Percentiles rank a stretch among this genome's conserved stretches.
Evolutionary conservation across 2,797 vertebrate species (phyloP).

Genomic region (Cyprinodon diabolis): DNA sequence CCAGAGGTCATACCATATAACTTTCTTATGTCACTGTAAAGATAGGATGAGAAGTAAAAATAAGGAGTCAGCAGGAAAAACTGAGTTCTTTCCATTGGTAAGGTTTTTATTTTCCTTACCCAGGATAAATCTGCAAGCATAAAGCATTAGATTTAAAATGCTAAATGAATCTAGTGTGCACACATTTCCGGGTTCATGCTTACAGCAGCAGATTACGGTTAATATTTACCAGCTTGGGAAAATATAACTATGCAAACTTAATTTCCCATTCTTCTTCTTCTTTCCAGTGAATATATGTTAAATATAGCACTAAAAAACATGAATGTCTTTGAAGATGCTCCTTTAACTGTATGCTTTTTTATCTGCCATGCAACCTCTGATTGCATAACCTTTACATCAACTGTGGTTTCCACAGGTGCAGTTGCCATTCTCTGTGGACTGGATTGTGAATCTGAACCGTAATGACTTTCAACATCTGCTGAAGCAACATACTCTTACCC

Average conservation of each 20-base stretch:
- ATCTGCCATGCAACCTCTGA: not conserved
- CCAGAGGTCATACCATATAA: constrained; percentile 26
- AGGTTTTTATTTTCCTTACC: constrained; percentile 23
- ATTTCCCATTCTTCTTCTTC: not conserved
- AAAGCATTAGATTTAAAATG: constrained; percentile 4
- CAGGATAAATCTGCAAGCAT: constrained; percentile 19
- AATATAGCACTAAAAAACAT: not conserved
- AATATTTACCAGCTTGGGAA: constrained; percentile 50
- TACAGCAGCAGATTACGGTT: constrained; percentile 22
- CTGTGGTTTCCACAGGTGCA: constrained; percentile 81
- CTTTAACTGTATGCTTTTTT: not conserved
- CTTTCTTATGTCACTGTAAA: not conserved
- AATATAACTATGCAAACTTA: constrained; percentile 18
- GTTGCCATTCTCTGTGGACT: constrained; percentile 90
- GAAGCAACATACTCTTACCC: constrained; percentile 88
- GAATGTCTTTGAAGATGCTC: not conserved
- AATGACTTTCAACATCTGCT: constrained; percentile 96
- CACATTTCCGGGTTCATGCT: constrained; percentile 33
- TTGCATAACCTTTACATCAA: not conserved
- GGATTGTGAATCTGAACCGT: constrained; percentile 88
- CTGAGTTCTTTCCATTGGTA: constrained; percentile 9
- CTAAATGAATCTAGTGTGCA: constrained; percentile 15
- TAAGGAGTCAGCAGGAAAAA: constrained; percentile 2
- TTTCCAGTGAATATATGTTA: not conserved
- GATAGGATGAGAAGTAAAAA: not conserved